A percentile compares a stretch with the other conserved stretches of the same genome.
Conservation (phyloP, 1,140 invertebrate species). For the Arctopsyche grandis region DNA sequence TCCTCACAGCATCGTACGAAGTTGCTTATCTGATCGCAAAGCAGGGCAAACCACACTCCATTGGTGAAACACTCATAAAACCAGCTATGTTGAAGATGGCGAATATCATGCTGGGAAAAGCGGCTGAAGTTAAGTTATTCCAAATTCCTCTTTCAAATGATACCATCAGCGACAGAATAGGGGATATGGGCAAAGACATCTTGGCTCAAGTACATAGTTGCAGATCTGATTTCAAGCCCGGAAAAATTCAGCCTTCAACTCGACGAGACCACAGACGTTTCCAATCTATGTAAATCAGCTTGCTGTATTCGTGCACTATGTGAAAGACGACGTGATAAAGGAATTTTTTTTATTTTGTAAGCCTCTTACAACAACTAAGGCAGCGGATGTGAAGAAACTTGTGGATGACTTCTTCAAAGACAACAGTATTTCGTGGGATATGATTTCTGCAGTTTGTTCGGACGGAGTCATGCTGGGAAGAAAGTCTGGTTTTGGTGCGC, state of each 20-base stretch:
- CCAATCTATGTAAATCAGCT: conserved; percentile 3
- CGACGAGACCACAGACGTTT: background rate
- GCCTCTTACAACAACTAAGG: background rate
- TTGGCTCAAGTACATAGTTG: conserved; percentile 3
- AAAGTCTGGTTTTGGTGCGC: conserved; percentile 2
- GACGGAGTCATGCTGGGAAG: conserved; percentile 2
- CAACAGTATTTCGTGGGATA: background rate
- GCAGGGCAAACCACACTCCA: conserved; percentile 49
- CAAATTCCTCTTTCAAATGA: no score
- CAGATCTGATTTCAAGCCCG: conserved; percentile 2
- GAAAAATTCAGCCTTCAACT: background rate
- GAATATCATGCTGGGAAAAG: conserved; percentile 41
- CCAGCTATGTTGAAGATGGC: conserved; percentile 42
- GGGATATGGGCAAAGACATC: conserved; percentile 7
- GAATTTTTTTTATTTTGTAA: background rate
- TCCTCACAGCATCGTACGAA: conserved; percentile 54
- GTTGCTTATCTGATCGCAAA: conserved; percentile 52
- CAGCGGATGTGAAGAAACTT: background rate
- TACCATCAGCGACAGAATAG: conserved; percentile 38
- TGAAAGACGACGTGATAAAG: conserved; percentile 3
- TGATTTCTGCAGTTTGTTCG: conserved; percentile 3
- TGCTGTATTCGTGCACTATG: background rate
- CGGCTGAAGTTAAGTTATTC: conserved; percentile 25
- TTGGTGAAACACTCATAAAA: conserved; percentile 55
- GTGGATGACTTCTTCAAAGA: background rate